These are phyloP conservation scores for Athalia rosae DNA, from an alignment of 2,888 invertebrate genomes.

Conservation along the genomic window DNA sequence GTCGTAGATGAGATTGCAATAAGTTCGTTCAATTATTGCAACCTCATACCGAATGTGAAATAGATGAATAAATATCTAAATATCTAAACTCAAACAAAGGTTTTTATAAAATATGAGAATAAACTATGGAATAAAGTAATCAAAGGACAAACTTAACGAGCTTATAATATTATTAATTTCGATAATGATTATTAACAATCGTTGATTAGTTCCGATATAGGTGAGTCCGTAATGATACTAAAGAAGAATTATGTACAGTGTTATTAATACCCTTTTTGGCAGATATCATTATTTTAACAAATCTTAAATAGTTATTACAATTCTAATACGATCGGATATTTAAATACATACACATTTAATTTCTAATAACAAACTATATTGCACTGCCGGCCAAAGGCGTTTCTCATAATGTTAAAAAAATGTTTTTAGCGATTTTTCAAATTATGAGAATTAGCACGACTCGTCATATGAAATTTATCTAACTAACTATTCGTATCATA, in stretches of 20 bases:
- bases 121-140: slow-evolving; percentile 43
- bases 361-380: slow-evolving; percentile 19
- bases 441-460: slow-evolving; percentile 30
- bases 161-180: background rate
- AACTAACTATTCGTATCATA: slow-evolving; percentile 6
- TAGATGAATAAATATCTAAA: slow-evolving; percentile 16
- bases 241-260: slow-evolving; percentile 21
- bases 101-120: slow-evolving; percentile 1
- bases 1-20: background rate
- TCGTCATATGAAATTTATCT: slow-evolving; percentile 4
- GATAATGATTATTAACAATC: background rate
- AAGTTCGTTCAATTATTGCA: background rate
- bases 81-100: background rate
- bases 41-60: slow-evolving; percentile 13
- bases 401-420: slow-evolving; percentile 27
- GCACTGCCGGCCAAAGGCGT: slow-evolving; percentile 42
- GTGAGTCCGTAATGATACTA: slow-evolving; percentile 21
- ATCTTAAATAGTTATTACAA: slow-evolving; percentile 15
- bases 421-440: too few species aligned
- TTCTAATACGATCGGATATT: background rate
- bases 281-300: slow-evolving; percentile 54
- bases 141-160: slow-evolving; percentile 44
- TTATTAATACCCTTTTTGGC: slow-evolving; percentile 57
- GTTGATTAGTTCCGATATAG: background rate
- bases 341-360: background rate